Conservation (phyloP, 2,113 vertebrate genomes). For the Laterallus jamaicensis region DNA sequence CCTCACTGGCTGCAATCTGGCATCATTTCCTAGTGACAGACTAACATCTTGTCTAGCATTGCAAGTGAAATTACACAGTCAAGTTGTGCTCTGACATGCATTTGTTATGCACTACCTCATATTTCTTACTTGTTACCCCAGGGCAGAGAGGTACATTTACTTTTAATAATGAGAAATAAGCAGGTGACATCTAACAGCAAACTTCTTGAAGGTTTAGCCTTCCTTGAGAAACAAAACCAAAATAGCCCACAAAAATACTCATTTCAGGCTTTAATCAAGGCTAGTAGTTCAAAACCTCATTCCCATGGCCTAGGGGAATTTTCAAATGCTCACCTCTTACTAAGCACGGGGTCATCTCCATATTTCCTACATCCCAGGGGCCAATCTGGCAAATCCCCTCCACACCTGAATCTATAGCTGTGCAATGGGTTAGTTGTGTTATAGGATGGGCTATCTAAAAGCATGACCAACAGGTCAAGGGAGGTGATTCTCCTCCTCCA, state of each 20-base stretch:
- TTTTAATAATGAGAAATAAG: background rate
- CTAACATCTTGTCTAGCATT: background rate
- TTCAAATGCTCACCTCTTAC: background rate
- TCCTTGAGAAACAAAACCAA: background rate
- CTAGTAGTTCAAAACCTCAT: background rate
- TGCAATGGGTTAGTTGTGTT: background rate
- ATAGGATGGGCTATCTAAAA: background rate
- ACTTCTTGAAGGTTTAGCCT: background rate
- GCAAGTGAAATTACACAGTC: background rate
- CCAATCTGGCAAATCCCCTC: background rate
- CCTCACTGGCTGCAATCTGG: constrained; percentile 34
- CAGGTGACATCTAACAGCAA: background rate
- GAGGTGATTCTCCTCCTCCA: no score
- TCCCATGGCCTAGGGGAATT: background rate
- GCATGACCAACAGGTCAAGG: no score
- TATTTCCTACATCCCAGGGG: background rate
- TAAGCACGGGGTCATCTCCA: background rate
- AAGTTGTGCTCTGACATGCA: background rate
- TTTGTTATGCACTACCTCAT: background rate
- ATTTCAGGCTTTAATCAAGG: background rate
- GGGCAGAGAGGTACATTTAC: background rate
- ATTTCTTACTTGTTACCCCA: background rate
- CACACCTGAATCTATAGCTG: background rate
- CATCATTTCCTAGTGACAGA: background rate
- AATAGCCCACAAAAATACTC: background rate